phyloP scores from a whole-genome alignment of 2,888 invertebrate species.

The Deilephila elpenor region DNA sequence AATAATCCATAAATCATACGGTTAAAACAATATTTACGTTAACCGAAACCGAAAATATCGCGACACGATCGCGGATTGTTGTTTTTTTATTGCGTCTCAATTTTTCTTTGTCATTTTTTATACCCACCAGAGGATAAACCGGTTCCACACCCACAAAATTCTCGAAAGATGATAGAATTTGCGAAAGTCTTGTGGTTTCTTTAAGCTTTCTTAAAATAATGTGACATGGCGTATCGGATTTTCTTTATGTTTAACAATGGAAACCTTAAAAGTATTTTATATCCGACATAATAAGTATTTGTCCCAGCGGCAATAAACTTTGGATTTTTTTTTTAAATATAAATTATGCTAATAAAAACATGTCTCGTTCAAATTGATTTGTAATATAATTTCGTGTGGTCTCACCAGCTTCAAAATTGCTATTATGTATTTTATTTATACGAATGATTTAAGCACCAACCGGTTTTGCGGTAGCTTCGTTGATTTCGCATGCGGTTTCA shows the following conservation, averaged over 20 bases:
- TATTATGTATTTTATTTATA: slow-evolving; percentile 30
- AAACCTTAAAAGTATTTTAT: slow-evolving; percentile 1
- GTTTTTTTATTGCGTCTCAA: slow-evolving; percentile 43
- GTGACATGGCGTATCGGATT: slow-evolving; percentile 22
- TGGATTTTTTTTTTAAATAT: not conserved
- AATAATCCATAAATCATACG: slow-evolving; percentile 71
- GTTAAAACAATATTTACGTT: slow-evolving; percentile 70
- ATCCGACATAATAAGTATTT: not conserved
- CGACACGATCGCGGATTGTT: slow-evolving; percentile 51
- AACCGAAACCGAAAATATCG: slow-evolving; percentile 63
- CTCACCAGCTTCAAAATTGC: slow-evolving; percentile 31
- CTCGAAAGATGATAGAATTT: slow-evolving; percentile 49
- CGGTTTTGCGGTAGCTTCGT: not conserved
- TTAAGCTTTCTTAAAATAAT: slow-evolving; percentile 14
- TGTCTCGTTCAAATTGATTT: slow-evolving; percentile 19
- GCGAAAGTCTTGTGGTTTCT: slow-evolving; percentile 50
- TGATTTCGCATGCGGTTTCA: not conserved
- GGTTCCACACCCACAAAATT: slow-evolving; percentile 67
- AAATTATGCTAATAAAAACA: slow-evolving; percentile 2
- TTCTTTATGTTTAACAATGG: slow-evolving; percentile 7
- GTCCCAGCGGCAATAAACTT: not conserved
- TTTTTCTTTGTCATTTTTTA: slow-evolving; percentile 49
- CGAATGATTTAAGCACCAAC: slow-evolving; percentile 17
- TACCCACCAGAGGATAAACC: slow-evolving; percentile 54
- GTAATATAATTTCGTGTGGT: slow-evolving; percentile 4